Evolutionary conservation across 1,140 invertebrate genomes (phyloP).

Genomic region (Ostrea edulis): DNA sequence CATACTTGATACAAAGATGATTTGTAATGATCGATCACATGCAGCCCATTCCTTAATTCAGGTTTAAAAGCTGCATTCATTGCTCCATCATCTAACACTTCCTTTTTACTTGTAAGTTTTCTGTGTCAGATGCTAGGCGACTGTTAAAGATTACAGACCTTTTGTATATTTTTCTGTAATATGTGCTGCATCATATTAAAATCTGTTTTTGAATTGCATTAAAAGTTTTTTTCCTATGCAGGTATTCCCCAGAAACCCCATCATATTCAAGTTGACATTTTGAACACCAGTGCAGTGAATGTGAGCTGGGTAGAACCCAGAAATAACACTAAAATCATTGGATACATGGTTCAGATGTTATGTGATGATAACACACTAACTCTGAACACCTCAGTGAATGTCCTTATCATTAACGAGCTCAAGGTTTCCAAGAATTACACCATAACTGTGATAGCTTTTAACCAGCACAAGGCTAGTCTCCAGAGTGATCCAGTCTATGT

Average conservation of each 20-base stretch:
- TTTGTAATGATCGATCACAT: too few relatives aligned
- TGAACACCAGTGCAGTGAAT: neutral
- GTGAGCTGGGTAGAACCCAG: neutral
- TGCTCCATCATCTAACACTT: too few relatives aligned
- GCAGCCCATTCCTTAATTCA: too few relatives aligned
- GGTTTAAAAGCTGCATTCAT: too few relatives aligned
- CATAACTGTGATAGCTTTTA: neutral
- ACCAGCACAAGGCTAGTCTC: neutral
- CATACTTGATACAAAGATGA: too few relatives aligned
- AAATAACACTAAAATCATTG: neutral
- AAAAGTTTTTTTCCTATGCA: neutral
- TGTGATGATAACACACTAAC: neutral
- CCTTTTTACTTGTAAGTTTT: too few relatives aligned
- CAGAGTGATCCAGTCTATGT: neutral
- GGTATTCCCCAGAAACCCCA: neutral
- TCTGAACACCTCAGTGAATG: neutral
- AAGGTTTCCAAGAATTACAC: neutral
- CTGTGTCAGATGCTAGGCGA: too few relatives aligned
- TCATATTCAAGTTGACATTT: neutral
- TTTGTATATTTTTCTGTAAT: too few relatives aligned
- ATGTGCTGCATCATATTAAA: neutral
- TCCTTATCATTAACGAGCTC: neutral
- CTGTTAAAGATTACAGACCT: too few relatives aligned
- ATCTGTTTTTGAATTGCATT: neutral
- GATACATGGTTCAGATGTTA: neutral